Evolutionary conservation across 2,888 invertebrate genomes (phyloP), one percentile per base, ranked within the genome.

Genomic region (Branchipolynoe longqiensis): DNA sequence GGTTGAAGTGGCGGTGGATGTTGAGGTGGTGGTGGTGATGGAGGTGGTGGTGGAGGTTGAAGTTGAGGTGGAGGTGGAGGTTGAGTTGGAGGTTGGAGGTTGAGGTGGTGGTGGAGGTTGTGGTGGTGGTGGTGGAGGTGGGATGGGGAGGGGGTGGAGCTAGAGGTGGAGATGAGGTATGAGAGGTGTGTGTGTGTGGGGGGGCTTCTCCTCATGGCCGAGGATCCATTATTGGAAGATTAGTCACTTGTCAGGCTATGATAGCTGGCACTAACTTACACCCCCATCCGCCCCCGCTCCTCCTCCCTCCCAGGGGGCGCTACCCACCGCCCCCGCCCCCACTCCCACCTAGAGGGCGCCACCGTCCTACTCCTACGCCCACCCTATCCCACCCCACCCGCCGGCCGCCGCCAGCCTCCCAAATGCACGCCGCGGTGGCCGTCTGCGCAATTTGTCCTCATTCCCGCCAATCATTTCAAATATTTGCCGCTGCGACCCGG

Each of bases 381-480:
- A 28, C 18, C 25, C 48, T 14, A 22, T 28, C 40, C 4, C 28
- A 40, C 54, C 36, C 36, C n/a, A 3, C 28, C 31, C 62, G 25
- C 62, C 8, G 25, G 41, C 40, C 18, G 41, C 83, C n/a, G 22
- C 31, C 82, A n/a, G 33, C 82, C 56, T 82, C 38, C 4, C 74
- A 14, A n/a, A 18, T n/a, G 22, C 83, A 8, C 1, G 31, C 6
- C 25, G 59, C 25, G 83, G 28, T 22, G n/a, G 33, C 62, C 18
- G n/a, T 8, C 83, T 59, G 28, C 83, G 33, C 74, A 56, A 48
- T 69, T 41, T 56, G 38, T 74, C 84, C 73, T 54, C 56, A 41
- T 48, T 69, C 84, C 56, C 31, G 48, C 73, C 74, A 22, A 41
- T 78, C 78, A 78, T 78, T 78, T 54, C 78, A 78, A 78, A 78